Percentiles rank a stretch among this genome's conserved stretches.
phyloP scores from a whole-genome alignment of 2,888 invertebrate species.

The Eilema depressum region DNA sequence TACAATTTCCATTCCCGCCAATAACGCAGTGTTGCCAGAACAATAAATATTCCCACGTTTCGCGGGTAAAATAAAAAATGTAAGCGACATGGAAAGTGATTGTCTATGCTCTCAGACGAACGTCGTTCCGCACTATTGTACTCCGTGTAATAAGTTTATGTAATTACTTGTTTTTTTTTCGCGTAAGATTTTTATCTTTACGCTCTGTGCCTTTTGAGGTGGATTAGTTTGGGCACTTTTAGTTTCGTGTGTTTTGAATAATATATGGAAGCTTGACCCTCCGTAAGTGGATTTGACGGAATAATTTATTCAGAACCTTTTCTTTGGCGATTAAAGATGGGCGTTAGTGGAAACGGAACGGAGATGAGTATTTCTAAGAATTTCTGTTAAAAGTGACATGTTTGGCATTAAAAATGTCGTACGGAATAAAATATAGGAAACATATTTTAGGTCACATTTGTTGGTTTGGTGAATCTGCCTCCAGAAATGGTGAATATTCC shows the following conservation, averaged over 20 bases:
- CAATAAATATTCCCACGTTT: conserved; percentile 59
- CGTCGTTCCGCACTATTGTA: conserved; percentile 54
- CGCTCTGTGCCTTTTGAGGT: conserved; percentile 44
- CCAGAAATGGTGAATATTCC: no score
- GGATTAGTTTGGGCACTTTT: conserved; percentile 17
- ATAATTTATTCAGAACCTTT: conserved; percentile 10
- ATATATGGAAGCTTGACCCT: conserved; percentile 14
- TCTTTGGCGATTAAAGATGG: background rate
- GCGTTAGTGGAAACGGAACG: background rate
- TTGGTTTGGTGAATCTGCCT: no score
- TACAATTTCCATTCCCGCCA: conserved; percentile 44
- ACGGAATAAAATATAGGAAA: no score
- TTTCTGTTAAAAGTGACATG: background rate
- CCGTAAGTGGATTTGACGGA: conserved; percentile 6
- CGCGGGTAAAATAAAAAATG: conserved; percentile 51
- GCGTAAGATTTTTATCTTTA: conserved; percentile 47
- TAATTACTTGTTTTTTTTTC: conserved; percentile 46
- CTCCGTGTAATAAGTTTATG: conserved; percentile 50
- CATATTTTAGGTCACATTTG: no score
- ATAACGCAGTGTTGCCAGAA: conserved; percentile 52
- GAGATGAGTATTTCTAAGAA: background rate
- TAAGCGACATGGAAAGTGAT: conserved; percentile 59
- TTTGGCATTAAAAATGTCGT: background rate
- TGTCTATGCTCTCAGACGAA: conserved; percentile 44
- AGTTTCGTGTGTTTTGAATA: conserved; percentile 20